phyloP scores from a whole-genome alignment of 92 coral and sea anemone species.

The Phenganax subtilis region DNA sequence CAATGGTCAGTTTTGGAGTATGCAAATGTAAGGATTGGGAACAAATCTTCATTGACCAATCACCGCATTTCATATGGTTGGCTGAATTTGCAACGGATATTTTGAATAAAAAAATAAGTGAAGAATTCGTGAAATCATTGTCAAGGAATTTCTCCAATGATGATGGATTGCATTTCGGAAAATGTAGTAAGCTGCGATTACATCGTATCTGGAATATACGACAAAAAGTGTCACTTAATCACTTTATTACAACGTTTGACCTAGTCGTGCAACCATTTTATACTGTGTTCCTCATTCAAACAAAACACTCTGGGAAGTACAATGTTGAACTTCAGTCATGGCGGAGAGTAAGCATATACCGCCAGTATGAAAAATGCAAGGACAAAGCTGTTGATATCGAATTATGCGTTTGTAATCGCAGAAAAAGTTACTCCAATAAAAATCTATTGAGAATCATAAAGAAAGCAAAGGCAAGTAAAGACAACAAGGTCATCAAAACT shows the following conservation, averaged over 20 bases:
- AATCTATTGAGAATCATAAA: neutral
- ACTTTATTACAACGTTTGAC: slow-evolving; percentile 74
- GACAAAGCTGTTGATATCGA: slow-evolving; percentile 64
- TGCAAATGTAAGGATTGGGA: slow-evolving; percentile 96
- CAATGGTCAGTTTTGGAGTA: slow-evolving; percentile 65
- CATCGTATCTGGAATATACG: slow-evolving; percentile 69
- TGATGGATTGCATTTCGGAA: slow-evolving; percentile 61
- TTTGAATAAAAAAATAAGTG: slow-evolving; percentile 70
- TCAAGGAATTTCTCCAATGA: no score
- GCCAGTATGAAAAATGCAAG: slow-evolving; percentile 68
- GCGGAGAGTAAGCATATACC: slow-evolving; percentile 79
- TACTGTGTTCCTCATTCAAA: slow-evolving; percentile 74
- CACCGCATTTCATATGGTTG: slow-evolving; percentile 60
- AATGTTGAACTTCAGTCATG: slow-evolving; percentile 45
- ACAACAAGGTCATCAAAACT: slow-evolving; percentile 6
- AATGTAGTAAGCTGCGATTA: slow-evolving; percentile 72
- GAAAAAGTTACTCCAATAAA: slow-evolving; percentile 41
- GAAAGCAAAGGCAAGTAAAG: neutral
- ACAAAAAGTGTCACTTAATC: slow-evolving; percentile 51
- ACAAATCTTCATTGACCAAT: slow-evolving; percentile 60
- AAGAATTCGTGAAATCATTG: slow-evolving; percentile 31
- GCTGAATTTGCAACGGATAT: slow-evolving; percentile 81
- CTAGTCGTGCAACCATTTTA: slow-evolving; percentile 62
- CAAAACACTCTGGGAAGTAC: slow-evolving; percentile 45
- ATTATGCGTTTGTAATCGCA: slow-evolving; percentile 69